These are phyloP conservation scores for Agrochola macilenta DNA, from an alignment of 2,888 invertebrate species.

Conservation along the genomic window DNA sequence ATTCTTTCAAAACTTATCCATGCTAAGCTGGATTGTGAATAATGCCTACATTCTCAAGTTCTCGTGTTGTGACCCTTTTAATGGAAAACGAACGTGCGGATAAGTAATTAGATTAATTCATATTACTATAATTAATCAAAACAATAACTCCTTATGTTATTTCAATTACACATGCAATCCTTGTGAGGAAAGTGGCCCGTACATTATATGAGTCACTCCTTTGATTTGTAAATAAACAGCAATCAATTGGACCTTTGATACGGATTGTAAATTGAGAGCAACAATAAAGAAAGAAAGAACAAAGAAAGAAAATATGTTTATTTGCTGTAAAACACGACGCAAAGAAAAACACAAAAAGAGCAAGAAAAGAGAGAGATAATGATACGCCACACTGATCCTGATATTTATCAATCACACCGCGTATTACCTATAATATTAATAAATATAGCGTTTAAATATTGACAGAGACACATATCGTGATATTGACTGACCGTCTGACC, in stretches of 20 bases:
- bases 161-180: slow-evolving; percentile 21
- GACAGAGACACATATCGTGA: background rate
- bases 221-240: slow-evolving; percentile 1
- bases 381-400: background rate
- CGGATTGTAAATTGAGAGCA: slow-evolving; percentile 2
- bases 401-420: background rate
- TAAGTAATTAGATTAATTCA: slow-evolving; percentile 28
- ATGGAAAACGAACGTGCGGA: slow-evolving; percentile 37
- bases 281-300: background rate
- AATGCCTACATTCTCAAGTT: background rate
- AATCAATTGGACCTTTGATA: background rate
- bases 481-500: background rate
- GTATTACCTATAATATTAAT: too few species aligned
- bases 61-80: background rate
- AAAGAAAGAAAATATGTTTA: background rate
- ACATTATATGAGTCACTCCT: background rate
- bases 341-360: background rate
- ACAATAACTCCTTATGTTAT: slow-evolving; percentile 8
- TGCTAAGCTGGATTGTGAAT: background rate
- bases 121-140: background rate
- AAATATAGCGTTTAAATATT: background rate
- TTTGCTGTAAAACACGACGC: background rate
- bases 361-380: background rate
- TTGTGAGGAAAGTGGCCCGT: background rate
- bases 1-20: too few species aligned